phyloP scores from a whole-genome alignment of 2,113 vertebrate genomes.

The Siniperca knerii region DNA sequence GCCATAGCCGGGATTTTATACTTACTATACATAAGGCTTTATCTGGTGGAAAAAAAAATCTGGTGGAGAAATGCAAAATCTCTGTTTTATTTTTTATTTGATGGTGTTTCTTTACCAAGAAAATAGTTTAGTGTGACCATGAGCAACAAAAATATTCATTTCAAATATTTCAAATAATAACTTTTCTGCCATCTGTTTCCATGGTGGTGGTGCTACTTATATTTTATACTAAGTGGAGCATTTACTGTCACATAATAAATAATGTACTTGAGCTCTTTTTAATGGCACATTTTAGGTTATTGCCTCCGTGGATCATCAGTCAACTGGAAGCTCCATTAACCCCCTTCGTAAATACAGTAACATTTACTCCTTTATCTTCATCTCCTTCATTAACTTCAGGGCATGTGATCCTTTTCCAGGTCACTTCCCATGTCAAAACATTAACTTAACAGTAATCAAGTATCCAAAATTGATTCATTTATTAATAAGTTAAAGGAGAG shows the following conservation, averaged over 20 bases:
- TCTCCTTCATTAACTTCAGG: conserved; percentile 37
- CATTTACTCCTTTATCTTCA: conserved; percentile 29
- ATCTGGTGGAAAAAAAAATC: neutral
- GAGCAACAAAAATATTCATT: neutral
- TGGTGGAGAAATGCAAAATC: neutral
- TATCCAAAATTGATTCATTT: neutral
- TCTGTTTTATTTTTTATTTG: neutral
- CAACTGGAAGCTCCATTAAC: conserved; percentile 38
- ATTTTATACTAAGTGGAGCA: neutral
- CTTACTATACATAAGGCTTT: neutral
- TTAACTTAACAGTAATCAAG: conserved; percentile 46
- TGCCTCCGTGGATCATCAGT: conserved; percentile 15
- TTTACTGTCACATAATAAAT: neutral
- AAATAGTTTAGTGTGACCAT: neutral
- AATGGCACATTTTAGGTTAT: neutral
- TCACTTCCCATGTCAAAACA: conserved; percentile 43
- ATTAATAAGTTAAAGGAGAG: conserved; percentile 14
- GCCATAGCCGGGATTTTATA: too few species aligned
- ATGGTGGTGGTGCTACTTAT: neutral
- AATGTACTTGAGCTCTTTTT: neutral
- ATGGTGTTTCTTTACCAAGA: neutral
- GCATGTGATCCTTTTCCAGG: conserved; percentile 28
- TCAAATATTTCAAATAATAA: neutral
- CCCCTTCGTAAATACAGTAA: conserved; percentile 8
- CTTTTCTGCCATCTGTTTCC: neutral